Evolutionary conservation across 64 coral and sea anemone genomes (phyloP).

Genomic region (Catalaphyllia jardinei): DNA sequence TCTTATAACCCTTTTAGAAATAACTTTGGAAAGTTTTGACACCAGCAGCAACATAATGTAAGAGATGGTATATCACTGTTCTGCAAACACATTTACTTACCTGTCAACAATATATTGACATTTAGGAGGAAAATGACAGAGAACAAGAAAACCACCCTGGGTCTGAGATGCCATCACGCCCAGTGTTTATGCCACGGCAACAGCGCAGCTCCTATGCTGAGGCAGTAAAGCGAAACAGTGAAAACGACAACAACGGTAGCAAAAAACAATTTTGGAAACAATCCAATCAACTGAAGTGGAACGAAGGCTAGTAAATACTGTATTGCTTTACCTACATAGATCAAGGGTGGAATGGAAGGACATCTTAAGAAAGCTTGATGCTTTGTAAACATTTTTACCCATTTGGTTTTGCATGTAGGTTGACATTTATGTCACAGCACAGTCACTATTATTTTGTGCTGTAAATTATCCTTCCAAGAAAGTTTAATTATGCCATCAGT

Average conservation of each 20-base stretch:
- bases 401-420: too few relatives aligned
- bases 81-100: neutral
- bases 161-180: neutral
- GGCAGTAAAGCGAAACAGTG: slow-evolving; percentile 33
- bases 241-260: neutral
- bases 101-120: neutral
- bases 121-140: neutral
- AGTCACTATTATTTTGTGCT: too few relatives aligned
- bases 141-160: slow-evolving; percentile 14
- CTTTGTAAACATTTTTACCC: too few relatives aligned
- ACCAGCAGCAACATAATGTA: too few relatives aligned
- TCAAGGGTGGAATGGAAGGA: neutral
- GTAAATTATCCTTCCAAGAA: too few relatives aligned
- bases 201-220: slow-evolving; percentile 50
- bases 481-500: too few relatives aligned
- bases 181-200: neutral
- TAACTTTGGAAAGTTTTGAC: too few relatives aligned
- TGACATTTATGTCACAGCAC: too few relatives aligned
- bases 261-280: slow-evolving; percentile 69
- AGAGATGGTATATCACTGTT: neutral
- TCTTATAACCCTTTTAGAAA: too few relatives aligned
- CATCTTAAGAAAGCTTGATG: too few relatives aligned
- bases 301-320: slow-evolving; percentile 5
- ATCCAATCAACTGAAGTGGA: slow-evolving; percentile 24
- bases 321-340: neutral